Percentiles rank a stretch among this genome's conserved stretches.
Conservation (phyloP, 2,113 vertebrate genomes). For the Rousettus leschenaultii region DNA sequence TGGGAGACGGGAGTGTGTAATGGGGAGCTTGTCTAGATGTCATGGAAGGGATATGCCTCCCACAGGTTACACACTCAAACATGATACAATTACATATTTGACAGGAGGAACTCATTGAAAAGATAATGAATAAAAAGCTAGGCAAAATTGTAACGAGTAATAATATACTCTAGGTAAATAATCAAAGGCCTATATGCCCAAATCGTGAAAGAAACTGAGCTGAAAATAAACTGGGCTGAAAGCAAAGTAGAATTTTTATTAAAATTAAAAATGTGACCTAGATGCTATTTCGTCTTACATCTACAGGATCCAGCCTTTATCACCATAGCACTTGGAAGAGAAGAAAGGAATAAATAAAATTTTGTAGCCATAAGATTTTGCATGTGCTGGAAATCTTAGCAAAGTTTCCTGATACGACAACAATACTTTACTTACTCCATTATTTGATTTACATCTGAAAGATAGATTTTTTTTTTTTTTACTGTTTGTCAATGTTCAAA, state of each 20-base stretch:
- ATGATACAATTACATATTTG: neutral
- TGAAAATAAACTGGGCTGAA: neutral
- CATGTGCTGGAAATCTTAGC: neutral
- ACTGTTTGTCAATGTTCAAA: neutral
- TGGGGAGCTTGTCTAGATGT: neutral
- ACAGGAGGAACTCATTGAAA: neutral
- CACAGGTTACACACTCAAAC: neutral
- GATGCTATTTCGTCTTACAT: neutral
- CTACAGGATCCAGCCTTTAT: neutral
- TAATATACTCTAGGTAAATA: neutral
- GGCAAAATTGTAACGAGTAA: neutral
- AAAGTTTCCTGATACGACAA: neutral
- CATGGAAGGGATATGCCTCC: neutral
- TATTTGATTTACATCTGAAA: neutral
- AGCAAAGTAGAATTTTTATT: neutral
- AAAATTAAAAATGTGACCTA: constrained; percentile 24
- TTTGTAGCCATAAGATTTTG: neutral
- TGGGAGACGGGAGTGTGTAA: neutral
- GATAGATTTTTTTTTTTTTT: neutral
- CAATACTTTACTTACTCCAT: neutral
- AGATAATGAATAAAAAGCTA: neutral
- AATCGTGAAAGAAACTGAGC: neutral
- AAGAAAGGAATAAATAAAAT: neutral
- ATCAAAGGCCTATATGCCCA: neutral
- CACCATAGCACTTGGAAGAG: neutral